A percentile compares a stretch with the other conserved stretches of the same genome.
Conservation (phyloP, 2,113 vertebrate genomes). For the Bos taurus region DNA sequence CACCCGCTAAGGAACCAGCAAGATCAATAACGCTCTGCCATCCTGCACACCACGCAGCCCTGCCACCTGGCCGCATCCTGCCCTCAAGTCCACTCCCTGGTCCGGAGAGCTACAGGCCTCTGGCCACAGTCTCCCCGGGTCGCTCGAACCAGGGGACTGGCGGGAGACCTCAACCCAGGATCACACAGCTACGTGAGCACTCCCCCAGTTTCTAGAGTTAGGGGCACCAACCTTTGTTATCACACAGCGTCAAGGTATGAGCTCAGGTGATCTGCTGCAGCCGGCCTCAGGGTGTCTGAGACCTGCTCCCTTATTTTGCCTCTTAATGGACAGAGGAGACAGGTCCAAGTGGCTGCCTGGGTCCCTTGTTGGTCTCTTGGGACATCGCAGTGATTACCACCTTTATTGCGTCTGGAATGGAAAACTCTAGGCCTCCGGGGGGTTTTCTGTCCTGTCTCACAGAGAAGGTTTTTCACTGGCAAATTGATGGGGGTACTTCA, state of each 20-base stretch:
- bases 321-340: neutral
- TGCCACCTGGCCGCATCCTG: accelerated
- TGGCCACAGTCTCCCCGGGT: accelerated
- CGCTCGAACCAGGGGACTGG: neutral
- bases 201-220: neutral
- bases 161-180: neutral
- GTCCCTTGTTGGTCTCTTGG: neutral
- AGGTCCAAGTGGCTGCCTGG: neutral
- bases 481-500: neutral
- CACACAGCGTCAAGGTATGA: neutral
- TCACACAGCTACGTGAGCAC: neutral
- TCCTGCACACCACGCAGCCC: neutral
- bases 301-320: neutral
- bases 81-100: accelerated
- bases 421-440: neutral
- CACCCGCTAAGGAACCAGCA: neutral
- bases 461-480: neutral
- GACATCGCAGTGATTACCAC: neutral
- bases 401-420: too few species aligned
- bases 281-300: neutral
- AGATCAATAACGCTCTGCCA: neutral
- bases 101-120: neutral
- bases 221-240: neutral
- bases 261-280: neutral
- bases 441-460: neutral